These are phyloP conservation scores for Drosophila falleni DNA, from an alignment of 2,888 invertebrate species.

Conservation along the genomic window DNA sequence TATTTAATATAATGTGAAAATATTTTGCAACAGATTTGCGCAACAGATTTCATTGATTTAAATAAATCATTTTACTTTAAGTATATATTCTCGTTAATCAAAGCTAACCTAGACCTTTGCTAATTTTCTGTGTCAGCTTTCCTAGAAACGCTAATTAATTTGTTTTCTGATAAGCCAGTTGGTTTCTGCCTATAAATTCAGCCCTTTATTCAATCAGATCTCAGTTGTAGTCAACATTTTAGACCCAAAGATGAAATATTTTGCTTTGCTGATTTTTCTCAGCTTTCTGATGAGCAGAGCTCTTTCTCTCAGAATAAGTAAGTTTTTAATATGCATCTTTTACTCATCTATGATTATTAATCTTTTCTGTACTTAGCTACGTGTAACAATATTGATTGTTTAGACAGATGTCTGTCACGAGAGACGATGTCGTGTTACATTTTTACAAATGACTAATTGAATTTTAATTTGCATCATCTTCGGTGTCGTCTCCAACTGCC, in stretches of 20 bases:
- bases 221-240: not conserved
- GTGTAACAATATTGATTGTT: no score
- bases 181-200: not conserved
- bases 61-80: no score
- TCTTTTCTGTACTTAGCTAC: not conserved
- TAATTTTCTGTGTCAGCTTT: not conserved
- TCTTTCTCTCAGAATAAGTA: not conserved
- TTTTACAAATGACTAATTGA: slow-evolving; percentile 12
- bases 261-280: not conserved
- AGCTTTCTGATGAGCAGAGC: not conserved
- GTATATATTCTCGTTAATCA: no score
- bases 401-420: not conserved
- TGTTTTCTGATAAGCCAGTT: not conserved
- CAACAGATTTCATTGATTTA: no score
- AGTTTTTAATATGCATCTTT: not conserved
- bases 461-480: slow-evolving; percentile 17
- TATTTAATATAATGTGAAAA: no score
- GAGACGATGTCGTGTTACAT: slow-evolving; percentile 1
- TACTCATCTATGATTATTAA: not conserved
- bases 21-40: no score
- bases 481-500: not conserved
- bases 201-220: not conserved
- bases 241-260: not conserved
- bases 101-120: no score
- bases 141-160: no score